Base-by-base conservation (phyloP, 53 echinoderm and acorn worm genomes). In the Crossaster papposus region DNA sequence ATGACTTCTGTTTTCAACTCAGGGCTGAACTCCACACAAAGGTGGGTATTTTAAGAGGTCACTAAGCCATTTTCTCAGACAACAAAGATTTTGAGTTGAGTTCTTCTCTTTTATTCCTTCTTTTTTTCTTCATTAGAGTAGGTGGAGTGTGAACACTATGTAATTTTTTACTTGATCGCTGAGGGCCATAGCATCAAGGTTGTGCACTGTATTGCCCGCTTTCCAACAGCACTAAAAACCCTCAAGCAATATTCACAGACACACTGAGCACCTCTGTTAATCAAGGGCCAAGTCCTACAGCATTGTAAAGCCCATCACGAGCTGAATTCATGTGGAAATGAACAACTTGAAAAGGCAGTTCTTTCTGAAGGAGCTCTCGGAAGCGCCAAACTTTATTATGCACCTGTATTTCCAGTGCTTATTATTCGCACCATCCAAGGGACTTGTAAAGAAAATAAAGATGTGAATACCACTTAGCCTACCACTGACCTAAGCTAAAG, bases 401-500 rank as follows among this genome's bases (percentile, higher is more conserved):
- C 87, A 87, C 87, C 87, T 87, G 87, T 87, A 77, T 77, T 30
- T 77, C 23, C 62, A 0, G 22, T 36, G 87, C 76, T 87, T 54
- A 77, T 87, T 87, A 62, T 87, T 85, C 64, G 13, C 75, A 29
- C 58, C 76, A 87, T 77, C 58, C 37, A 87, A 87, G 87, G 76
- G 87, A 74, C 78, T 72, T 75, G 31, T 38, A 87, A 87, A 87
- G 87, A 77, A 87, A 75, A 87, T 87, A 87, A 75, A 62, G 76
- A 72, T 31, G 73, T 72, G 85, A 87, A 87, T 87, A 87, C 54
- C 74, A 76, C 77, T 77, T 77, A 10, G 76, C 63, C 62, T 87
- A 75, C 77, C 87, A 77, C 75, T 87, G 87, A 87, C 87, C 87
- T 36, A 64, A 75, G 76, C 87, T 36, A 87, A 87, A 87, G 87